Conservation (phyloP, 2,797 vertebrate genomes). For the Rallus crepitans region DNA sequence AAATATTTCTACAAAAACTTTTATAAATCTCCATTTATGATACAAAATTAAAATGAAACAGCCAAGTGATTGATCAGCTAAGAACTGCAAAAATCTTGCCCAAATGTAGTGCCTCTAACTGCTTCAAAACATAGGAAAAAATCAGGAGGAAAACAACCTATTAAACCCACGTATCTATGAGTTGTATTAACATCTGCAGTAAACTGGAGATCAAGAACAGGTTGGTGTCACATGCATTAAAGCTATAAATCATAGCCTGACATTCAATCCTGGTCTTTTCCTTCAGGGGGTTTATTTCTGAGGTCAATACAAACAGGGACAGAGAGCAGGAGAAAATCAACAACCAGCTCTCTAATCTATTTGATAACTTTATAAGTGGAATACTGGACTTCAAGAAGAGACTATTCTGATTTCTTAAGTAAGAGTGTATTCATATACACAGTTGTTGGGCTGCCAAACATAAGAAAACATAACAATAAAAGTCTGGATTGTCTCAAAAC, state of each 20-base stretch:
- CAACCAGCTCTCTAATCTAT: not conserved
- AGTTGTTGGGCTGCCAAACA: not conserved
- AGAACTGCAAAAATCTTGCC: not conserved
- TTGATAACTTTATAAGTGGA: not conserved
- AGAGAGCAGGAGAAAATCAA: not conserved
- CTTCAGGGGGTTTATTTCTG: not conserved
- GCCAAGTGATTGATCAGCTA: not conserved
- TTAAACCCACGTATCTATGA: not conserved
- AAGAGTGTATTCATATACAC: not conserved
- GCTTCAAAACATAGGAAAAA: not conserved
- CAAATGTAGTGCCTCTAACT: not conserved
- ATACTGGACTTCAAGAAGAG: not conserved
- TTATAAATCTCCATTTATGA: not conserved
- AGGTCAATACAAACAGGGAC: not conserved
- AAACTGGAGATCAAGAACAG: not conserved
- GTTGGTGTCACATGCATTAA: not conserved
- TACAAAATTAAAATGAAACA: not conserved
- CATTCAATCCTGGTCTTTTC: not conserved
- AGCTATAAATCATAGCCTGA: not conserved
- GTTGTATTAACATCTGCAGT: not conserved
- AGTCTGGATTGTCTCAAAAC: not conserved
- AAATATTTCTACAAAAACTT: not conserved
- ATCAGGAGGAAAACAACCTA: not conserved
- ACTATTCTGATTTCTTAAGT: not conserved
- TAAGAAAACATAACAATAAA: not conserved